Evolutionary conservation across 2,113 vertebrate genomes (phyloP).

Genomic region (Catharus bicknelli): DNA sequence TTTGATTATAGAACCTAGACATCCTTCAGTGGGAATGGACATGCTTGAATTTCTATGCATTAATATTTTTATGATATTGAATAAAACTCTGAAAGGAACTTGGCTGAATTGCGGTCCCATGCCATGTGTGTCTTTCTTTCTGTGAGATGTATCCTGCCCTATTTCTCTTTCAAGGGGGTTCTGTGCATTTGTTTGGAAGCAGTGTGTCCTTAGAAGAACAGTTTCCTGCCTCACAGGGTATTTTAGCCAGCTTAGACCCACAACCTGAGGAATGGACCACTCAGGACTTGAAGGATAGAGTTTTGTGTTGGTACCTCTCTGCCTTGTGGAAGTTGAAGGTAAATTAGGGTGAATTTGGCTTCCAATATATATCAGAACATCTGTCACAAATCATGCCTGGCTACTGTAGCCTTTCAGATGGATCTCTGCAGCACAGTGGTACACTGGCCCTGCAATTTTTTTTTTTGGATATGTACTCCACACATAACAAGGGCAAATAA

Average conservation of each 20-base stretch:
- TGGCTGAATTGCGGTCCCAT: background rate
- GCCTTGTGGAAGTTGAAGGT: background rate
- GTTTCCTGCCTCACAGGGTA: background rate
- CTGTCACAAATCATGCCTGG: background rate
- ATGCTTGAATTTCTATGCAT: background rate
- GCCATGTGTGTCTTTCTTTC: background rate
- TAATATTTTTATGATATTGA: background rate
- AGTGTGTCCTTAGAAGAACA: background rate
- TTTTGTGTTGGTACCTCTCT: background rate
- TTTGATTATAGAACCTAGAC: background rate
- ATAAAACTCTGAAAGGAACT: background rate
- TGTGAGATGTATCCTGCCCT: background rate
- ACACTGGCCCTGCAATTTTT: background rate
- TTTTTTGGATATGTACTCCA: background rate
- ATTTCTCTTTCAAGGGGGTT: background rate
- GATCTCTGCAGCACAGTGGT: background rate
- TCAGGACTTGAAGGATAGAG: background rate
- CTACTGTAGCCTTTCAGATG: background rate
- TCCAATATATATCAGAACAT: background rate
- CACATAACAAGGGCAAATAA: background rate
- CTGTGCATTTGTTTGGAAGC: background rate
- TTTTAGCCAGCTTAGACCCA: background rate
- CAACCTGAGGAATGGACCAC: background rate
- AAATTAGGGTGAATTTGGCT: background rate
- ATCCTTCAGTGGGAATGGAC: background rate